Evolutionary conservation across 1,140 invertebrate genomes (phyloP), one percentile per base, ranked within the genome.

Genomic region (Phymorhynchus buccinoides): DNA sequence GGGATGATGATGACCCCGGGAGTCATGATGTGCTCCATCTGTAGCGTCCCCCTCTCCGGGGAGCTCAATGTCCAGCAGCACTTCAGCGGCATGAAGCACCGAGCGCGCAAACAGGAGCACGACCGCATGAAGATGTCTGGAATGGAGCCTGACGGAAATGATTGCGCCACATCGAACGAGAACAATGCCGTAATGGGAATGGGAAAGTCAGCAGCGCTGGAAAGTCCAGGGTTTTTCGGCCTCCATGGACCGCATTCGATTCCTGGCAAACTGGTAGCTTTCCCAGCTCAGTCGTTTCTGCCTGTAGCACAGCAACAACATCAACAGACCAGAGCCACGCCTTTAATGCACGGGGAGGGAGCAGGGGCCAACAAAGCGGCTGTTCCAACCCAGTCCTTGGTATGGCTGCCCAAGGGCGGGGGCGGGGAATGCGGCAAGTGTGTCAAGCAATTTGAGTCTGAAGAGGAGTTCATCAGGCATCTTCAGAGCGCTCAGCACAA

Each of bases 41-140:
- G 90, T 86, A 83, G 87, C 16, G 86, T 88, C 52, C 42, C 86
- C 14, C 89, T 89, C 41, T 82, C 87, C 84, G 86, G 90, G 32
- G 68, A 79, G 44, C 87, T 85, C 27, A 90, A 86, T 84, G 89
- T 88, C 41, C 12, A 84, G 37, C 87, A 90, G 71, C 90, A 91
- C 71, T 84, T 86, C 52, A 68, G 48, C 22, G 89, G 90, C 75
- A 87, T 78, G 16, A 88, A 90, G 68, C 90, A 91, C 52, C 39
- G 27, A 41, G 73, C 73, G 16, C 73, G 73, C 37, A 75, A 75
- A 41, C 2, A 1, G 14, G 73, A 75, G 73, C 37, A 41, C 27
- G 14, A 75, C 37, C 73, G 73, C 35, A 12, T 22, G 73, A n/a
- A n/a, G n/a, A n/a, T n/a, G n/a, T n/a, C n/a, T n/a, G n/a, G n/a